Base-by-base conservation (phyloP, 1,140 invertebrate species). In the Ruditapes philippinarum region DNA sequence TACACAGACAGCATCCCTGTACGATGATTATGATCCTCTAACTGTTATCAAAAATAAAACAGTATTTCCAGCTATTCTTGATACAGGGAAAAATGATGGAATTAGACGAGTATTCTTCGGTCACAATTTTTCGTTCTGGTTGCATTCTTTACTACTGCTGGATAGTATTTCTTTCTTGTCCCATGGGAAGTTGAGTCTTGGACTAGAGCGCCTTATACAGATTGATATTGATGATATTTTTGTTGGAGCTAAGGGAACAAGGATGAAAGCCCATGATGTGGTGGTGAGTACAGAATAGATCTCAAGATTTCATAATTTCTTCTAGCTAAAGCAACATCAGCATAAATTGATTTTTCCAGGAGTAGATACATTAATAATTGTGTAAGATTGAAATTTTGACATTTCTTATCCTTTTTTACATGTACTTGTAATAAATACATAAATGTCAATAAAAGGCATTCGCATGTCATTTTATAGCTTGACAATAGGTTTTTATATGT, bases 161-260 rank as follows among this genome's bases (percentile, higher is more conserved):
- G 99, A 99, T 96, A 97, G 98, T 2, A 96, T 99, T 57, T 98
- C 98, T 84, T 99, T 98, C 96, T 96, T 95, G 25, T 95, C 95
- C 22, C 93, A 94, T 92, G 94, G 95, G 11, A 95, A 94, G 70
- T 81, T 96, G 54, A 94, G 93, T 78, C 92, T 96, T 0, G 98
- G 97, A 86, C 96, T 99, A 33, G 98, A 99, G 90, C 96, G 99
- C 49, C 98, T 98, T 96, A 97, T 99, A 89, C 97, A 99, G 4
- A 98, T 99, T 42, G 99, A 99, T 96, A 98, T 99, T 78, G 99
- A 99, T 96, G 99, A 99, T 95, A 99, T 99, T 93, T 99, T 99
- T 96, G 99, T 99, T 42, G 99, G 99, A 0, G 98, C 98, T 94
- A 97, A 97, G 94, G 98, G 98, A 88, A 97, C 96, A 4, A 93